Percentiles rank a stretch among this genome's conserved stretches.
phyloP scores from a whole-genome alignment of 1,140 invertebrate genomes.

The Leucophenga varia region DNA sequence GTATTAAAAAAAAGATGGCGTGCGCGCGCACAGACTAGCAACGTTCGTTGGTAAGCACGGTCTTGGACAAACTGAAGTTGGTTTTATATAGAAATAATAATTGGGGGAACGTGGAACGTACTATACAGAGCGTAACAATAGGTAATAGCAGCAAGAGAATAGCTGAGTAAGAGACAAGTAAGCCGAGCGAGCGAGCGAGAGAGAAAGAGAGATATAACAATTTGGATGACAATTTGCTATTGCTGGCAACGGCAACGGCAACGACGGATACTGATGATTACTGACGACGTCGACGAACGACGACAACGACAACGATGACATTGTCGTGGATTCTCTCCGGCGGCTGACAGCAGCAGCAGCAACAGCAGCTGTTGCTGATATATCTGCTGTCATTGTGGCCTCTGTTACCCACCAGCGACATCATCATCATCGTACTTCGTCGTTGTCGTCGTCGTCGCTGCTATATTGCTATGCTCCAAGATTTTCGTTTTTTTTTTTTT shows the following conservation, averaged over 20 bases:
- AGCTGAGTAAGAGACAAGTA: too few species aligned
- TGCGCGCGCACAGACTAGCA: constrained; percentile 12
- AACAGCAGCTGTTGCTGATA: constrained; percentile 9
- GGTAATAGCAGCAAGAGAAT: constrained; percentile 6
- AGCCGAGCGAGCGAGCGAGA: too few species aligned
- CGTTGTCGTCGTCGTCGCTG: constrained; percentile 9
- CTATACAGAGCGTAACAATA: not conserved
- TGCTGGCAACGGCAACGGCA: not conserved
- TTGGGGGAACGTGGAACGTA: too few species aligned
- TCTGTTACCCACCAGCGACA: not conserved
- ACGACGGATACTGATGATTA: too few species aligned
- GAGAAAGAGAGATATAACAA: too few species aligned
- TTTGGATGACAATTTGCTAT: too few species aligned
- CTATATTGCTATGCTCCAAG: too few species aligned
- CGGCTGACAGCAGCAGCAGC: too few species aligned
- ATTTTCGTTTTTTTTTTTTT: too few species aligned
- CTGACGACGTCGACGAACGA: not conserved
- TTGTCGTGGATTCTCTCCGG: constrained; percentile 20
- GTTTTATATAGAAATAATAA: too few species aligned
- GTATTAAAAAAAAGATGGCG: too few species aligned
- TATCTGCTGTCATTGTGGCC: not conserved
- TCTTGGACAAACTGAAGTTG: constrained; percentile 54
- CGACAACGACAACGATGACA: constrained; percentile 6
- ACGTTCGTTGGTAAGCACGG: constrained; percentile 47
- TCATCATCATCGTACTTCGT: not conserved